Conservation (phyloP, 2,888 invertebrate species). For the Sialis fuliginosa region DNA sequence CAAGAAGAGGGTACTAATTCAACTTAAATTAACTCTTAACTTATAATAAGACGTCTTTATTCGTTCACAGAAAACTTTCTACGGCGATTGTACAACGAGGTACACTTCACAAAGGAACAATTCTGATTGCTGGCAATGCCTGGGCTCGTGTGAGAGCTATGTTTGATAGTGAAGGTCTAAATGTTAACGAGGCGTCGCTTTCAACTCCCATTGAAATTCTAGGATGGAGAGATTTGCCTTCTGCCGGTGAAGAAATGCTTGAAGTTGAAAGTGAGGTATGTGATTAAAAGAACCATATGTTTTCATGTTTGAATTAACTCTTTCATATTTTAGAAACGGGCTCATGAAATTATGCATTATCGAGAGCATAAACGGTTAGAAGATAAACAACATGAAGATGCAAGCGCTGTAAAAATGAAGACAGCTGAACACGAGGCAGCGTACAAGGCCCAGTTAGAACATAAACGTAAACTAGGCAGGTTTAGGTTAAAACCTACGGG, state of each 20-base stretch:
- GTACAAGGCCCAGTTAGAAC: slow-evolving; percentile 42
- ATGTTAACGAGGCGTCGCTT: slow-evolving; percentile 51
- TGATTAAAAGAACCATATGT: not conserved
- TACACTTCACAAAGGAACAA: slow-evolving; percentile 56
- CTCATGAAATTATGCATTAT: slow-evolving; percentile 44
- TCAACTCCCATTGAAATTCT: slow-evolving; percentile 68
- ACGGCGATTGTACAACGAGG: slow-evolving; percentile 76
- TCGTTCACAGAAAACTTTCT: slow-evolving; percentile 48
- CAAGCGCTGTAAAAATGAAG: slow-evolving; percentile 42
- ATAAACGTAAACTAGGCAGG: slow-evolving; percentile 42
- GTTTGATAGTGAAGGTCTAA: slow-evolving; percentile 56
- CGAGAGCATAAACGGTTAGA: slow-evolving; percentile 39
- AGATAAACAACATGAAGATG: slow-evolving; percentile 44
- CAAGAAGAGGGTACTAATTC: slow-evolving; percentile 38
- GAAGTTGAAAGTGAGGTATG: slow-evolving; percentile 62
- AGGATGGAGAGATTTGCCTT: slow-evolving; percentile 82
- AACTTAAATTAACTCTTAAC: not conserved
- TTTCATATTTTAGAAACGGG: slow-evolving; percentile 34
- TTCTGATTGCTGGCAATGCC: slow-evolving; percentile 66
- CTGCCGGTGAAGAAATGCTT: slow-evolving; percentile 73
- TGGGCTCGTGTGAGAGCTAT: slow-evolving; percentile 73
- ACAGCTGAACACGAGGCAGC: slow-evolving; percentile 41
- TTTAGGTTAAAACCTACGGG: slow-evolving; percentile 33
- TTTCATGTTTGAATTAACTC: not conserved
- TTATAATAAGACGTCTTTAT: not conserved